These are phyloP conservation scores for Trididemnum nubilum DNA, from an alignment of 23 tunicate genomes.

Conservation along the genomic window DNA sequence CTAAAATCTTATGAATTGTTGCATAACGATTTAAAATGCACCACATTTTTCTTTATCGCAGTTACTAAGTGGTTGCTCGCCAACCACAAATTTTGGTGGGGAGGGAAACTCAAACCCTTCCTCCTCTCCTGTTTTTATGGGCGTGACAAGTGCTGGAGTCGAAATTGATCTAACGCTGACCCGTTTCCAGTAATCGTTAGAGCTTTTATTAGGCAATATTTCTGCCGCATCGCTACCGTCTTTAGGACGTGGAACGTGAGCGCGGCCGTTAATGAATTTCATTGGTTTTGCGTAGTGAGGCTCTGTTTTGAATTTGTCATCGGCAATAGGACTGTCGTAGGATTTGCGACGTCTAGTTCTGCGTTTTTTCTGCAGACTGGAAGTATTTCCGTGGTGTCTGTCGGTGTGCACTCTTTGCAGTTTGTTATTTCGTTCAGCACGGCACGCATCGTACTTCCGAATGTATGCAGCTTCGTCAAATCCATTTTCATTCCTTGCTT, in stretches of 20 bases:
- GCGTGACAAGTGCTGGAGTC: neutral
- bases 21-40: too few relatives aligned
- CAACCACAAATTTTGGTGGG: conserved; percentile 1
- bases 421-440: neutral
- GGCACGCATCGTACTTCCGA: neutral
- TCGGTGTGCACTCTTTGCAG: neutral
- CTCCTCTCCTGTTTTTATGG: neutral
- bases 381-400: neutral
- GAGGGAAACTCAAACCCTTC: conserved; percentile 6
- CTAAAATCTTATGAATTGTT: too few relatives aligned
- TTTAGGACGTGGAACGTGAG: neutral
- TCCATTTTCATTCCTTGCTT: neutral
- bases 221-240: neutral
- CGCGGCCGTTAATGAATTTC: neutral
- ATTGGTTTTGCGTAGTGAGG: conserved; percentile 12
- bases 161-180: neutral
- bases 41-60: too few relatives aligned
- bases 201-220: neutral
- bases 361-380: too few relatives aligned
- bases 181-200: neutral
- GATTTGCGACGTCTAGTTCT: neutral
- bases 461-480: conserved; percentile 1
- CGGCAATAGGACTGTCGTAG: neutral
- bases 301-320: neutral
- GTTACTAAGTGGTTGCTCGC: too few relatives aligned